phyloP scores from a whole-genome alignment of 2,113 vertebrate species.

The Ploceus nigricollis region DNA sequence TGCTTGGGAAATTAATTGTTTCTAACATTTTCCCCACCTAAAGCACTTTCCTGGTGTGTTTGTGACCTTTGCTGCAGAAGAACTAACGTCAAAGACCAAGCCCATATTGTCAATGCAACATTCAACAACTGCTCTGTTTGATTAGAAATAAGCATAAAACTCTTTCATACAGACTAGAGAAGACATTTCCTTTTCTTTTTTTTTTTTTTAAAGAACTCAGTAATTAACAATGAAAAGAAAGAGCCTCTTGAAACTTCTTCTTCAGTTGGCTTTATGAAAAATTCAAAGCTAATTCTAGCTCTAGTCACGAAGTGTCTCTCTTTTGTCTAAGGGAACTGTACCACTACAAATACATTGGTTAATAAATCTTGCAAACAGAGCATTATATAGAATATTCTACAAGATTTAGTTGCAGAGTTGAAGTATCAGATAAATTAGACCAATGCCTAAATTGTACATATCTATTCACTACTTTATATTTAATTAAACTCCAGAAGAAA shows the following conservation, averaged over 20 bases:
- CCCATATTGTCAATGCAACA: not conserved
- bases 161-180: not conserved
- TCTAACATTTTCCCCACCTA: not conserved
- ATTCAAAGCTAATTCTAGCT: slow-evolving; percentile 34
- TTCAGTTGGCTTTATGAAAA: slow-evolving; percentile 34
- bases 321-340: not conserved
- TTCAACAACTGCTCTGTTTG: slow-evolving; percentile 13
- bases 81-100: not conserved
- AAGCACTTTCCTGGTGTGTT: not conserved
- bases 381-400: not conserved
- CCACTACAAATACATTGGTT: not conserved
- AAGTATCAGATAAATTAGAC: not conserved
- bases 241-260: slow-evolving; percentile 35
- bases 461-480: not conserved
- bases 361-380: not conserved
- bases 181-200: not conserved
- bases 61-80: not conserved
- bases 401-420: not conserved
- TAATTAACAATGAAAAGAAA: slow-evolving; percentile 53
- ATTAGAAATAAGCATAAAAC: slow-evolving; percentile 17
- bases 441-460: not conserved
- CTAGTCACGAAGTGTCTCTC: slow-evolving; percentile 7
- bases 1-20: not conserved
- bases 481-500: not conserved
- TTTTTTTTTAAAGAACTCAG: not conserved